A percentile compares a stretch with the other conserved stretches of the same genome.
These are phyloP conservation scores for Dendrocincla fuliginosa DNA, from an alignment of 2,797 vertebrate species.

Conservation along the genomic window DNA sequence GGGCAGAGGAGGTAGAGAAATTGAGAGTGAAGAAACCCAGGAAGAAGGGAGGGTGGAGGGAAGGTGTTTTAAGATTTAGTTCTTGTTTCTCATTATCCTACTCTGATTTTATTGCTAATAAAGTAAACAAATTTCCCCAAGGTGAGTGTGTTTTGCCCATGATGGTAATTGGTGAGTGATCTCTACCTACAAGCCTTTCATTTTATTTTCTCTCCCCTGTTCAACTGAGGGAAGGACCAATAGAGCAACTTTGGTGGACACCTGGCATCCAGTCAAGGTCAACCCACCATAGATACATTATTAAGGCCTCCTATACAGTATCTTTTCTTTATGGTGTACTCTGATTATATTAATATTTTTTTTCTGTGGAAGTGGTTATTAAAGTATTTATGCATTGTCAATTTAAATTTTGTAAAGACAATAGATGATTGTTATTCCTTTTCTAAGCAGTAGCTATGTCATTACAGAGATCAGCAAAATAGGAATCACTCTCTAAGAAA, in stretches of 20 bases:
- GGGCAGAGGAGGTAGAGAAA: neutral
- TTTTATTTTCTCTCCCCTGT: neutral
- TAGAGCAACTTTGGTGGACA: fast-evolving
- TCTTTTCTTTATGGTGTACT: neutral
- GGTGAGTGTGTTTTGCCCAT: fast-evolving
- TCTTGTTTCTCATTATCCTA: neutral
- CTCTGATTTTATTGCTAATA: neutral
- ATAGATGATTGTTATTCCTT: neutral
- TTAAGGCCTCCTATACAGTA: neutral
- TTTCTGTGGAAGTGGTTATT: neutral
- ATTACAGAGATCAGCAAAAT: neutral
- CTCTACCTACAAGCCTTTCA: neutral
- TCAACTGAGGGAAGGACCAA: neutral
- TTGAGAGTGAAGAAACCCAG: neutral
- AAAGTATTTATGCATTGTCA: neutral
- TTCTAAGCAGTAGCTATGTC: neutral
- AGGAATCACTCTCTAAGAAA: neutral
- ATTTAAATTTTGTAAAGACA: neutral
- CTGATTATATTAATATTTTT: neutral
- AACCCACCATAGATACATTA: neutral
- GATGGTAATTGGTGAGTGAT: neutral
- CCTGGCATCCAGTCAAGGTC: neutral
- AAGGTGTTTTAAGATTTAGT: neutral
- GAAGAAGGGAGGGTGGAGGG: fast-evolving
- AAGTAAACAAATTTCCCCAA: neutral